Conservation (phyloP, 64 coral and sea anemone species). For the Montipora capricornis region DNA sequence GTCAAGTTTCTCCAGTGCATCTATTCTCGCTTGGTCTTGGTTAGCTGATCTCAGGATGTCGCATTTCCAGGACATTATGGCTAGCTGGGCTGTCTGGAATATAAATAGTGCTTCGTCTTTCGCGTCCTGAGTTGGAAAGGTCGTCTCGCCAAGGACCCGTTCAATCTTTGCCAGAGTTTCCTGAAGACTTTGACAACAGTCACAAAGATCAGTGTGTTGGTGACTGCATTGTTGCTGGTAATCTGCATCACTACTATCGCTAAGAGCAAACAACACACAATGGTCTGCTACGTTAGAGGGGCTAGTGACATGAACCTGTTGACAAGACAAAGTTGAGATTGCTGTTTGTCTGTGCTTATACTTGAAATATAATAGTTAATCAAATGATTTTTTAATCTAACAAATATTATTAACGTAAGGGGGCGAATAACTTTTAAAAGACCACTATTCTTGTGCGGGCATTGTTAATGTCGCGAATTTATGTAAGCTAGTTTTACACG, state of each 20-base stretch:
- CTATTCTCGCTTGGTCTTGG: slow-evolving; percentile 18
- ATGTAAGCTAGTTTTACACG: neutral
- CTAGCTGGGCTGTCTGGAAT: neutral
- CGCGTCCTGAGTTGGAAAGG: too few species aligned
- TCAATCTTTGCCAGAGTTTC: too few species aligned
- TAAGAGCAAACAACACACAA: slow-evolving; percentile 37
- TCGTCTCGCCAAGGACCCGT: too few species aligned
- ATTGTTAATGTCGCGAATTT: too few species aligned
- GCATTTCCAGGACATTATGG: slow-evolving; percentile 1
- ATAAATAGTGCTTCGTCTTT: too few species aligned
- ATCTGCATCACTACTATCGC: slow-evolving; percentile 36
- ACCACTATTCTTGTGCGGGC: too few species aligned
- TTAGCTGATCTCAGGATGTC: too few species aligned
- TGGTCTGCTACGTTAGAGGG: slow-evolving; percentile 54
- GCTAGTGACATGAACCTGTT: slow-evolving; percentile 54
- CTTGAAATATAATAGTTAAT: neutral
- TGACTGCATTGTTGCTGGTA: slow-evolving; percentile 21
- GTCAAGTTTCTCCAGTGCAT: slow-evolving; percentile 34
- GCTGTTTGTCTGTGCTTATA: neutral
- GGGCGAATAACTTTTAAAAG: neutral
- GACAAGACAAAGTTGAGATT: neutral
- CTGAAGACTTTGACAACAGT: too few species aligned
- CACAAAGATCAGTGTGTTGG: slow-evolving; percentile 24
- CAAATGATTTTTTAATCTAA: neutral
- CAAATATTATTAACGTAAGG: neutral